phyloP scores from a whole-genome alignment of 1,140 invertebrate species.

The Eciton burchellii region DNA sequence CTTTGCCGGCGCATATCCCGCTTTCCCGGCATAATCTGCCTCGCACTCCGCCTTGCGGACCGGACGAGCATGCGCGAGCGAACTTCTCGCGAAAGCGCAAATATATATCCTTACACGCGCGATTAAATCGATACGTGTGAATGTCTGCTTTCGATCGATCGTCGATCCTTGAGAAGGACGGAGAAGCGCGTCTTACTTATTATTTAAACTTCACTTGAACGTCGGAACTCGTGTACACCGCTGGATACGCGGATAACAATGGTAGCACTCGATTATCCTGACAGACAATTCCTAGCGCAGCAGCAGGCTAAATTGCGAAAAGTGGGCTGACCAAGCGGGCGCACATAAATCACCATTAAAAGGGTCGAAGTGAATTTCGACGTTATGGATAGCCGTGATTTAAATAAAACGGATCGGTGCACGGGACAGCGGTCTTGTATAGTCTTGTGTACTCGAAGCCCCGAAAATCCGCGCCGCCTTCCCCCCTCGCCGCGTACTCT shows the following conservation, averaged over 20 bases:
- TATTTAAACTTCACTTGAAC: constrained; percentile 42
- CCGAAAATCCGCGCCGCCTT: constrained; percentile 38
- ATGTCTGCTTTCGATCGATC: constrained; percentile 34
- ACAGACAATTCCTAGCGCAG: constrained; percentile 43
- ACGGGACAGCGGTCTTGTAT: constrained; percentile 20
- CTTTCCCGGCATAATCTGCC: constrained; percentile 2
- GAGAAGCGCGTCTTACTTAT: constrained; percentile 42
- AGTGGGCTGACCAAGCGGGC: constrained; percentile 21
- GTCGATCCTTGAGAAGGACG: neutral
- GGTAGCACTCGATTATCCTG: constrained; percentile 43
- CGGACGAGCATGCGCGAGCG: no score
- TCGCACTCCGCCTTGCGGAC: neutral
- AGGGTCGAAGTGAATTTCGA: constrained; percentile 34
- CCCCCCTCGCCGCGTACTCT: neutral
- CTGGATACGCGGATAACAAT: neutral
- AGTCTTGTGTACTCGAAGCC: constrained; percentile 23
- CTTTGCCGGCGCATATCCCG: neutral
- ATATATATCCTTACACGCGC: constrained; percentile 18
- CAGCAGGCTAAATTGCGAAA: constrained; percentile 51
- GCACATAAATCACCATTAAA: constrained; percentile 73
- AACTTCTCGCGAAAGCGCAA: constrained; percentile 40
- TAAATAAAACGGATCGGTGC: constrained; percentile 63
- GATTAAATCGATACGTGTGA: neutral
- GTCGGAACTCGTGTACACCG: constrained; percentile 7
- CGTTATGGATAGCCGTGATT: constrained; percentile 67